A percentile compares a stretch with the other conserved stretches of the same genome.
phyloP scores from a whole-genome alignment of 2,888 invertebrate genomes.

The Drosophila eohydei region DNA sequence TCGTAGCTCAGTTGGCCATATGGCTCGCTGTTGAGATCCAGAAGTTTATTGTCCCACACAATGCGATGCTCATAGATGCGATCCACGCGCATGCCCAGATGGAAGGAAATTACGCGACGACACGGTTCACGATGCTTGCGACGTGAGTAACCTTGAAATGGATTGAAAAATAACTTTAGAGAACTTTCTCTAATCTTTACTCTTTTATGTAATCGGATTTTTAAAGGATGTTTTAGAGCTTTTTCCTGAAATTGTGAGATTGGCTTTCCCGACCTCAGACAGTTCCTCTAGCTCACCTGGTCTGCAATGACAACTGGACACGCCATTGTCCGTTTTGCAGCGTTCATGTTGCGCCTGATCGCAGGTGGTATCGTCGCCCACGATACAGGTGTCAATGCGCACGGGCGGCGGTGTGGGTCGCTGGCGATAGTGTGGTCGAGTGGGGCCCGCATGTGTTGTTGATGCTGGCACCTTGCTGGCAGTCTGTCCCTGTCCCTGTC shows the following conservation, averaged over 20 bases:
- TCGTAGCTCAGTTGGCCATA: conserved; percentile 94
- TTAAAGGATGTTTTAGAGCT: no score
- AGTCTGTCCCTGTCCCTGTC: conserved; percentile 7
- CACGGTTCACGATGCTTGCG: conserved; percentile 91
- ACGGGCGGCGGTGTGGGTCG: conserved; percentile 84
- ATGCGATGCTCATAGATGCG: conserved; percentile 92
- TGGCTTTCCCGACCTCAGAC: no score
- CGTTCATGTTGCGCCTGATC: conserved; percentile 94
- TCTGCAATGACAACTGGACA: conserved; percentile 94
- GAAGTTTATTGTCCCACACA: conserved; percentile 91
- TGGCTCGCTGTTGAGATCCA: conserved; percentile 91
- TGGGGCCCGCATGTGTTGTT: conserved; percentile 86
- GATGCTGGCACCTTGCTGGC: conserved; percentile 44
- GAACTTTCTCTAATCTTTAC: background rate
- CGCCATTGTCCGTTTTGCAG: conserved; percentile 93
- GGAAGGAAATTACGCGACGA: conserved; percentile 90
- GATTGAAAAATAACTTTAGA: background rate
- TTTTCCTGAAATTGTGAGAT: background rate
- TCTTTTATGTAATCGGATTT: background rate
- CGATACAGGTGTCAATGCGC: conserved; percentile 96
- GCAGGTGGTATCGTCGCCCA: conserved; percentile 96
- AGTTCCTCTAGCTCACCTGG: conserved; percentile 86
- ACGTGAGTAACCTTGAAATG: conserved; percentile 87
- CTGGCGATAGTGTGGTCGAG: conserved; percentile 87
- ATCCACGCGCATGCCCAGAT: conserved; percentile 93